Evolutionary conservation across 2,888 invertebrate species (phyloP), one percentile per base, ranked within the genome.

Genomic region (Hemicrepidius hirtus): DNA sequence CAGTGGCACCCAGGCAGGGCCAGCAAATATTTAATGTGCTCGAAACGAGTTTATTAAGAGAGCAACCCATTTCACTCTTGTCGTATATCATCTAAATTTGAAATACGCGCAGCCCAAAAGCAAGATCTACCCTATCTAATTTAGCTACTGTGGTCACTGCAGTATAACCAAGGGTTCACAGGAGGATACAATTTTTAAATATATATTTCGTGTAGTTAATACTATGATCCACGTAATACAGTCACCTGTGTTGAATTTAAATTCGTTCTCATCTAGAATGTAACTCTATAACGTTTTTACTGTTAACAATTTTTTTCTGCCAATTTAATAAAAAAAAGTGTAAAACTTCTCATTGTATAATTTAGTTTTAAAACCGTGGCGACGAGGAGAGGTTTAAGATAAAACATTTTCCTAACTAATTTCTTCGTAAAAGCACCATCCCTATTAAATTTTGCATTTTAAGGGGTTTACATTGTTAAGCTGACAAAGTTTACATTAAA

Each of bases 11-110:
- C 59, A 69, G 35, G 35, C 35, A 46, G 66, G 40, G 57, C 59
- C 63, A 53, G 67, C 73, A 75, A 75, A 75, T 73, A 75, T 75
- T 73, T 73, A 70, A 75, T 67, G 73, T 73, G 65, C 64, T 53
- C 69, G 64, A 53, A 75, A 71, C 75, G 71, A 68, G 75, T 71
- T 73, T 74, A 73, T 73, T 73, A 75, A 71, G 65, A 62, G 60
- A 62, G 49, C 59, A 68, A 55, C 72, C 44, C 68, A 62, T 68
- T 72, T 46, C 53, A 13, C 41, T 60, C 60, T 10, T 28, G 44
- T 53, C 35, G 70, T 70, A 70, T 66, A 70, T 70, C 70, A 70
- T 67, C 62, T 69, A 69, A 69, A 74, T 71, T 67, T 74, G 70
- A 74, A 74, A 70, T 66, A 62, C 46, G 46, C 53, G 49, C 59